Evolutionary conservation across 2,113 vertebrate genomes (phyloP), one percentile per base, ranked within the genome.

Genomic region (Micromys minutus): DNA sequence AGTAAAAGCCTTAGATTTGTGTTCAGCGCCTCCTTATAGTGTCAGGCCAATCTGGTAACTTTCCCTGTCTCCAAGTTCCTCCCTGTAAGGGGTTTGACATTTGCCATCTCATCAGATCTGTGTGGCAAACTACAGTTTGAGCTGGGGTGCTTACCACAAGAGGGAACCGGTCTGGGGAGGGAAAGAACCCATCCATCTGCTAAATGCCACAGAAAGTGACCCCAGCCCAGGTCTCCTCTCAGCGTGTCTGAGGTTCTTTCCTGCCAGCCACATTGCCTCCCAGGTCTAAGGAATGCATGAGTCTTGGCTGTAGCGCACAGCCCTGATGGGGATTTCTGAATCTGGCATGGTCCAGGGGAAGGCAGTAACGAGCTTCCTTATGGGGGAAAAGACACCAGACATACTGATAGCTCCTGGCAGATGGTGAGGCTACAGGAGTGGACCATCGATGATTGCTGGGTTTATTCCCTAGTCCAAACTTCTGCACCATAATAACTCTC

Each of bases 41-140:
- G 34, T 90, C 39, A 36, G 59, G 22, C 45, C 13, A 75, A 87
- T 47, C n/a, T 52, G 17, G 31, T 39, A 76, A 83, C 57, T 86
- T 92, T 63, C 85, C 80, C 11, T 45, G 81, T 83, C 94, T 80
- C 39, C 0, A 79, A 81, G 55, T 88, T 61, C 71, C 80, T 92
- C 34, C 39, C 34, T 52, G 12, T 87, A 24, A 92, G 74, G 88
- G 65, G 29, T 96, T 95, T 94, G 91, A 67, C 13, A 85, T 39
- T 88, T 21, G 47, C 29, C 31, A 29, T 86, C 55, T 63, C 59
- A 65, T 92, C 42, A 31, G 80, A 72, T 86, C 87, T 96, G 47
- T 45, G 42, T 80, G 52, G 87, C 55, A n/a, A 75, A 85, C 69
- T 92, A 17, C 77, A 80, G 79, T 71, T 94, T 90, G 72, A 63